Evolutionary conservation across 23 tunicate species (phyloP), one percentile per base, ranked within the genome.

Genomic region (Phallusia fumigata): DNA sequence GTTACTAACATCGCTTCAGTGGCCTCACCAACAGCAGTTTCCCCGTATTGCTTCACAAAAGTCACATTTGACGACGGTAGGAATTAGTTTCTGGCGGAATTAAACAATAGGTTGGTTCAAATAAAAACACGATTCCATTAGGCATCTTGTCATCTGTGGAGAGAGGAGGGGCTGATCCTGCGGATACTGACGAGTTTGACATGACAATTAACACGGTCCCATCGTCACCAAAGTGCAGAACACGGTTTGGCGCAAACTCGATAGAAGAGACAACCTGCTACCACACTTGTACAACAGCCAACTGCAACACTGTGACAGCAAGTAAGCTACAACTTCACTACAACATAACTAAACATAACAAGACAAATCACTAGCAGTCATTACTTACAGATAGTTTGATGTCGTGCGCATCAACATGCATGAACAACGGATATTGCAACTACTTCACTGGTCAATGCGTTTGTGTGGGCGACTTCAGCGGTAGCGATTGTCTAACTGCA

Each of bases 391-490:
- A 24, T 3, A 58, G 28, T 13, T 58, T 58, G 69, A 24, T 58
- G 69, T 21, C 26, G 5, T 84, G 88, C 31, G 82, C 88, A 53
- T 34, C 31, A 18, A 80, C 52, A 0, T 84, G 88, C 77, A 65
- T 65, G 13, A 28, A 33, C 75, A 84, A 84, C 53, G 65, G 82
- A 77, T 74, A 77, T 21, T 84, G 88, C 52, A 77, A 84, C n/a
- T 84, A 84, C 47, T 52, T 84, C 18, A 84, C 76, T 18, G 88
- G 88, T 30, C 77, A 53, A 26, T 84, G 88, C 49, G 73, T 51
- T 26, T 84, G 88, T 53, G 52, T 31, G 31, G 74, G 47, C 3
- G 80, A 34, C 13, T 22, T 16, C 0, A 35, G 40, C 13, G 82
- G 88, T 0, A 64, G 36, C 30, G 76, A 77, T 51, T 84, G 88